A percentile compares a stretch with the other conserved stretches of the same genome.
phyloP scores from a whole-genome alignment of 2,888 invertebrate species.

The Capitulum mitella region DNA sequence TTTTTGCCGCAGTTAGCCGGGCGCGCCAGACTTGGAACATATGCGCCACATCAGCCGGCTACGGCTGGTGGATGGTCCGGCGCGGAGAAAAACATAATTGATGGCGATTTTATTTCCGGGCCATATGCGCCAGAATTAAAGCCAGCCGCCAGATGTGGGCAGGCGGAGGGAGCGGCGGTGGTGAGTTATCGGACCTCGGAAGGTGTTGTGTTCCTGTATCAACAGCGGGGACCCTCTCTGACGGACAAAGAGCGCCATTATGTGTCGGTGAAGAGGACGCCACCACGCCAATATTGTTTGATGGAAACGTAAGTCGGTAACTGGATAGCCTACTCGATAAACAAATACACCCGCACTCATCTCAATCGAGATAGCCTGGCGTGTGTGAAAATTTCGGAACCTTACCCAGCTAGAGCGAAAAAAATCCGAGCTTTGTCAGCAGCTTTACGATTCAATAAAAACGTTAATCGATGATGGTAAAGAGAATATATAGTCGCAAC shows the following conservation, averaged over 20 bases:
- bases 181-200: neutral
- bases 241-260: neutral
- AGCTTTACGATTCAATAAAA: too few species aligned
- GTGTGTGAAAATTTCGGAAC: too few species aligned
- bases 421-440: too few species aligned
- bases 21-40: neutral
- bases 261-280: neutral
- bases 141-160: neutral
- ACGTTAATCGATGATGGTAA: too few species aligned
- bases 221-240: neutral
- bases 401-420: too few species aligned
- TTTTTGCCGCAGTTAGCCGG: neutral
- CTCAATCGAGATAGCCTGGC: too few species aligned
- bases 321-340: too few species aligned
- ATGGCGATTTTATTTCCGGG: slow-evolving; percentile 20
- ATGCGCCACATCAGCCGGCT: neutral
- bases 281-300: too few species aligned
- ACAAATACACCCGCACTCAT: too few species aligned
- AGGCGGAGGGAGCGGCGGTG: neutral
- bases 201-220: slow-evolving; percentile 9
- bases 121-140: neutral
- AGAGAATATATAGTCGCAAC: too few species aligned
- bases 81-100: neutral
- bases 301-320: too few species aligned
- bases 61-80: neutral